These are phyloP conservation scores for Rhynchonycteris naso DNA, from an alignment of 2,797 vertebrate genomes.

Conservation along the genomic window DNA sequence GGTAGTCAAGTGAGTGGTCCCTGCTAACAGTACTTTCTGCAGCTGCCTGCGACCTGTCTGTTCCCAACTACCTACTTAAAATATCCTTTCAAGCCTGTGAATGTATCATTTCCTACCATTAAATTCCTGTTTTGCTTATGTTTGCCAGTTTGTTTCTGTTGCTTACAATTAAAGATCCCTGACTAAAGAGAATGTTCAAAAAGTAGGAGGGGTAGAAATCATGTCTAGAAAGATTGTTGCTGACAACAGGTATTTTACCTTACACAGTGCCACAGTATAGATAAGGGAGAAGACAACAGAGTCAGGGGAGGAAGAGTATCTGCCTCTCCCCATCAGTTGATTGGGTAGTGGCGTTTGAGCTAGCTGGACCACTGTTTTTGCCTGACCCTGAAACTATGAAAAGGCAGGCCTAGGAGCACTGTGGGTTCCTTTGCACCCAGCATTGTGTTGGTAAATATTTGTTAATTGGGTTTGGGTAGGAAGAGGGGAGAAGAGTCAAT, in stretches of 20 bases:
- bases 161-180: background rate
- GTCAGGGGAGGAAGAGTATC: background rate
- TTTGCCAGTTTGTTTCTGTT: conserved; percentile 1
- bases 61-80: background rate
- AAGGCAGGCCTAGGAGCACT: background rate
- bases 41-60: background rate
- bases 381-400: background rate
- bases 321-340: background rate
- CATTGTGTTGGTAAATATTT: background rate
- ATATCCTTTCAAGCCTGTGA: background rate
- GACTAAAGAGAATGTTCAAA: background rate
- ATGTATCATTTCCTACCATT: background rate
- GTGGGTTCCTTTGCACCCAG: background rate
- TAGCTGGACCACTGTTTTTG: background rate
- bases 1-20: background rate
- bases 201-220: background rate
- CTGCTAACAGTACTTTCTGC: conserved; percentile 35
- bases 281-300: background rate
- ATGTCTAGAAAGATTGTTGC: background rate
- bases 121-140: background rate
- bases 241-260: background rate
- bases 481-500: background rate
- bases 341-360: background rate
- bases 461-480: background rate
- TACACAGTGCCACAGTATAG: background rate